These are phyloP conservation scores for Lithobates pipiens DNA, from an alignment of 2,797 vertebrate genomes.

Conservation along the genomic window DNA sequence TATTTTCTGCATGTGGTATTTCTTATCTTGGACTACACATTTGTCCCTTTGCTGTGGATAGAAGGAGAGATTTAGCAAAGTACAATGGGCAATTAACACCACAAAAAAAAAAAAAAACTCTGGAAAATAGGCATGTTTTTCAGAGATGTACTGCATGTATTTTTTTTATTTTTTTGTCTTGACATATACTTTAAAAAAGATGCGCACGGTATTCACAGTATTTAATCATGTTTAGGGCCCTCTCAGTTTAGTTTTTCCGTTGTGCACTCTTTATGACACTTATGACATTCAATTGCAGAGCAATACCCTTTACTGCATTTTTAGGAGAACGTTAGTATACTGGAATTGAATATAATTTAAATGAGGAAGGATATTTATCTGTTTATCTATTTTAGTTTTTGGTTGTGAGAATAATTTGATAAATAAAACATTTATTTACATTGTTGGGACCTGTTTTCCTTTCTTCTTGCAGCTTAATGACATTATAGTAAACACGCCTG, in stretches of 20 bases:
- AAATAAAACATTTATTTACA: slow-evolving; percentile 76
- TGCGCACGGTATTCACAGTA: too few species aligned
- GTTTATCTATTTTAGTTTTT: slow-evolving; percentile 1
- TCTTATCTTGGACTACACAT: too few species aligned
- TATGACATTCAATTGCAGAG: background rate
- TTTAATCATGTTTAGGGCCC: background rate
- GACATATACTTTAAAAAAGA: background rate
- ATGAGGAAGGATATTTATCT: background rate
- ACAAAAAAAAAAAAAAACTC: too few species aligned
- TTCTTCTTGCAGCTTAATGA: slow-evolving; percentile 76
- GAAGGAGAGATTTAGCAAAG: too few species aligned
- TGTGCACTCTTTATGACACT: background rate
- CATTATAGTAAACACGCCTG: slow-evolving; percentile 74
- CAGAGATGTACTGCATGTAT: background rate
- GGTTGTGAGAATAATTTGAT: slow-evolving; percentile 41
- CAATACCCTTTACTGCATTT: background rate
- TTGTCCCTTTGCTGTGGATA: too few species aligned
- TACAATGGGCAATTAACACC: too few species aligned
- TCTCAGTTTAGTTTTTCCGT: background rate
- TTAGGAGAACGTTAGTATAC: background rate
- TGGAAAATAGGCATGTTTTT: too few species aligned
- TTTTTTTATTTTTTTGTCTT: background rate
- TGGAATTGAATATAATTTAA: background rate
- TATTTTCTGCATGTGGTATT: too few species aligned
- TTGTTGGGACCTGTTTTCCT: slow-evolving; percentile 69